A percentile compares a stretch with the other conserved stretches of the same genome.
These are phyloP conservation scores for Ancistrus triradiatus DNA, from an alignment of 2,113 vertebrate genomes.

Conservation along the genomic window DNA sequence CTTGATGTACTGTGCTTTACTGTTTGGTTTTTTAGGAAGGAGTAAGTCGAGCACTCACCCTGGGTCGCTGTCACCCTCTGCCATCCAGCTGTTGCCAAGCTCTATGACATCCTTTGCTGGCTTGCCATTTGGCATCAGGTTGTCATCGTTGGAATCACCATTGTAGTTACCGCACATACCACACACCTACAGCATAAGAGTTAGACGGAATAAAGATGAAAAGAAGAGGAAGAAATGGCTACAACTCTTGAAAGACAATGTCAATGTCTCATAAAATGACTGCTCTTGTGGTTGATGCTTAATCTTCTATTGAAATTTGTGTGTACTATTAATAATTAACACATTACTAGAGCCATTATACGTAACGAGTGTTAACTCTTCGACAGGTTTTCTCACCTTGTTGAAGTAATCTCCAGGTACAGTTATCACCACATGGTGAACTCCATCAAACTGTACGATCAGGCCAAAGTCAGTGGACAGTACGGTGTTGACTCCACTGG, in stretches of 20 bases:
- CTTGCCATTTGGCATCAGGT: conserved; percentile 66
- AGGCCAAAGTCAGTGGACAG: conserved; percentile 80
- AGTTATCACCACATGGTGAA: conserved; percentile 79
- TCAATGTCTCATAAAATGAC: too few relatives aligned
- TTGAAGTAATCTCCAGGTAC: conserved; percentile 79
- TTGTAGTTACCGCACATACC: conserved; percentile 84
- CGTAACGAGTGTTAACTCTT: background rate
- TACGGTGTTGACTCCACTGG: conserved; percentile 74
- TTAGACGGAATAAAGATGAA: background rate
- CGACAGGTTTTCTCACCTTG: conserved; percentile 67
- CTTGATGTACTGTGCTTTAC: too few relatives aligned
- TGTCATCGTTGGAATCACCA: conserved; percentile 65
- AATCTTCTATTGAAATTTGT: too few relatives aligned
- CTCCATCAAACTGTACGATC: conserved; percentile 80
- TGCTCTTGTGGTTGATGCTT: too few relatives aligned
- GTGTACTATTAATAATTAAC: too few relatives aligned
- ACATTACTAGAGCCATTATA: too few relatives aligned
- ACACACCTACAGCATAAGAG: conserved; percentile 63
- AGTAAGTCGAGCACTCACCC: conserved; percentile 56
- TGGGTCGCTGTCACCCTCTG: conserved; percentile 64
- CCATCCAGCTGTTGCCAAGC: conserved; percentile 79
- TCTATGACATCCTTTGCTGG: conserved; percentile 63
- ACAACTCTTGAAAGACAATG: too few relatives aligned
- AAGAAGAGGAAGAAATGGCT: background rate
- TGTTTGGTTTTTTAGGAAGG: background rate